Evolutionary conservation across 2,113 vertebrate species (phyloP), one percentile per base, ranked within the genome.

Genomic region (Corythornis cristatus): DNA sequence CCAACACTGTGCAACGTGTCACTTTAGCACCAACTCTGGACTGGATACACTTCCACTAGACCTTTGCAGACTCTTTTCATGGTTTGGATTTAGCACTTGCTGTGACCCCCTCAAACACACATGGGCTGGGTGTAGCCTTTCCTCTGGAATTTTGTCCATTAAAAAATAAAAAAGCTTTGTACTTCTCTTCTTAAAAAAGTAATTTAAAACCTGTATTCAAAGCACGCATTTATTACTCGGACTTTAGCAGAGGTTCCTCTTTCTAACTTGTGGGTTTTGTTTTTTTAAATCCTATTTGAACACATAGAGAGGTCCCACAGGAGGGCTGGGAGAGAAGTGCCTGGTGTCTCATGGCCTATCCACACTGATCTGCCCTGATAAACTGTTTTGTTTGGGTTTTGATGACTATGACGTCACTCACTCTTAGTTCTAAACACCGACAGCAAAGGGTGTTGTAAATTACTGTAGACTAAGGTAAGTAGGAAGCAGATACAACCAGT

Each of bases 151-250:
- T 75, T 86, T 85, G 65, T 20, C 42, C 43, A 37, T 79, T 92
- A n/a, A 57, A 21, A 57, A 42, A 42, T 7, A 35, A 35, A 75
- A 83, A 87, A 83, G 35, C 86, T 94, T 96, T 86, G 89, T 98
- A 93, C 93, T 88, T 91, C 94, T 95, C 96, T 96, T 96, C 83
- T 48, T 15, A 16, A 46, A 33, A 93, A 68, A 88, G 92, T 97
- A 96, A 97, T 96, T 98, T 97, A 97, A 98, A 97, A 95, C 97
- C 97, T 99, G 98, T 98, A 94, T 98, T 97, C 96, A 97, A 96
- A 96, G 97, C 92, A 97, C 77, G 91, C 96, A 98, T 97, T 97
- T 97, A 91, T 96, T 97, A 97, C 97, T 98, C 96, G 96, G 93
- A 92, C 96, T 93, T 95, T 73, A 96, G 93, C 46, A 33, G 80